These are phyloP conservation scores for Girardinichthys multiradiatus DNA, from an alignment of 2,113 vertebrate genomes.

Conservation along the genomic window DNA sequence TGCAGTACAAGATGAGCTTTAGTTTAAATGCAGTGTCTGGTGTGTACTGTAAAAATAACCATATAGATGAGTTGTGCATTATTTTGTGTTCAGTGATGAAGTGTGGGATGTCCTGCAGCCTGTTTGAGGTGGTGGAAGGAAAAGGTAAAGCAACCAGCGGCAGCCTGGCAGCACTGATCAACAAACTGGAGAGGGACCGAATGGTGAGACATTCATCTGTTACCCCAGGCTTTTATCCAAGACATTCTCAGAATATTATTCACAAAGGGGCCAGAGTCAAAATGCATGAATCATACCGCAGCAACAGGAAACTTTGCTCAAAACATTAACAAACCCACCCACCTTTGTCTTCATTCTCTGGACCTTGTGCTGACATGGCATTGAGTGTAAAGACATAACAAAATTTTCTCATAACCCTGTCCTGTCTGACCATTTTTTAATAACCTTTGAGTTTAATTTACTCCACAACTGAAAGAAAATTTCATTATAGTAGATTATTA, in stretches of 20 bases:
- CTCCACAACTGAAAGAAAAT: no score
- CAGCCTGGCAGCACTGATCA: conserved; percentile 86
- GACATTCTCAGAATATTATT: background rate
- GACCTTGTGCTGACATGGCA: no score
- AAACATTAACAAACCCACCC: no score
- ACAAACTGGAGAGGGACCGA: conserved; percentile 92
- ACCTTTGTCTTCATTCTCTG: no score
- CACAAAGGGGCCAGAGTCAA: no score
- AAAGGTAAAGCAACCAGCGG: conserved; percentile 88
- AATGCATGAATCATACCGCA: no score
- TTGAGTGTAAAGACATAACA: no score
- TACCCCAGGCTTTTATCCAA: background rate
- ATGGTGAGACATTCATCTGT: conserved; percentile 81
- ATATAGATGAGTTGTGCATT: background rate
- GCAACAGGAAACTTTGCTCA: no score
- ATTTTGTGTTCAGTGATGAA: conserved; percentile 80
- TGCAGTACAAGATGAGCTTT: background rate
- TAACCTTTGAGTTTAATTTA: no score
- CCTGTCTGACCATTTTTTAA: no score
- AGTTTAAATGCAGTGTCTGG: background rate
- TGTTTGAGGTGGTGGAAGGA: conserved; percentile 90
- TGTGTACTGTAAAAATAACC: background rate
- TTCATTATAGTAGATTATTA: no score
- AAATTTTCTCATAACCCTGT: no score
- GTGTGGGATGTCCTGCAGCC: conserved; percentile 89